Base-by-base conservation (phyloP, 2,888 invertebrate species). In the Anticlea derivata region DNA sequence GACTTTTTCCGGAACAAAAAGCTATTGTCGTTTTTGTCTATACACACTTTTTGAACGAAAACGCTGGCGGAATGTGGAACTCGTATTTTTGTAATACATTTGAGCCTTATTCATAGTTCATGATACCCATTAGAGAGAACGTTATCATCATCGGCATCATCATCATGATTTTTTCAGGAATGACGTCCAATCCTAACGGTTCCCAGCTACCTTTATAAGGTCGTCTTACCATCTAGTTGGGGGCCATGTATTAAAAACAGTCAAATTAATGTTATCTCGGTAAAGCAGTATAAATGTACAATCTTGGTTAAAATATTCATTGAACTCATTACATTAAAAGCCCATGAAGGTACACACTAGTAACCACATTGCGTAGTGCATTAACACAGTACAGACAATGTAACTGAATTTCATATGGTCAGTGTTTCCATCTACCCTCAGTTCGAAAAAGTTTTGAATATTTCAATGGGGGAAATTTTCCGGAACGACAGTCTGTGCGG, bases 361-460 rank as follows among this genome's bases (percentile, higher is more conserved):
- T 59, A 49, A 59, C 52, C 37, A 40, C 35, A 50, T 60, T 48
- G 48, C 46, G 43, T 54, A 52, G 54, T 58, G 37, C 41, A 52
- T 55, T 51, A 55, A 20, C 43, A 30, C 29, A 33, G 41, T 35
- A 49, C 30, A 30, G 13, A 23, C 31, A 31, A 35, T 50, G 49
- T 58, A 61, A 60, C 48, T 43, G 52, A 56, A 56, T 59, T 55
- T 55, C 26, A 27, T 26, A 40, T 63, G 45, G 68, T 50, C 68
- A 65, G 64, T 66, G 70, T 67, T 65, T 66, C 50, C 56, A 55
- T 44, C 60, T 60, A 57, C 65, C 63, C 64, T 60, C 63, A 65
- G 58, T 68, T 70, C 60, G 52, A 62, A 63, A 73, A 78, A 76
- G 73, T 78, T 75, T 66, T 78, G 75, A 78, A 81, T 80, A 77